Conservation (phyloP, 2,113 vertebrate genomes). For the Casuarius casuarius region DNA sequence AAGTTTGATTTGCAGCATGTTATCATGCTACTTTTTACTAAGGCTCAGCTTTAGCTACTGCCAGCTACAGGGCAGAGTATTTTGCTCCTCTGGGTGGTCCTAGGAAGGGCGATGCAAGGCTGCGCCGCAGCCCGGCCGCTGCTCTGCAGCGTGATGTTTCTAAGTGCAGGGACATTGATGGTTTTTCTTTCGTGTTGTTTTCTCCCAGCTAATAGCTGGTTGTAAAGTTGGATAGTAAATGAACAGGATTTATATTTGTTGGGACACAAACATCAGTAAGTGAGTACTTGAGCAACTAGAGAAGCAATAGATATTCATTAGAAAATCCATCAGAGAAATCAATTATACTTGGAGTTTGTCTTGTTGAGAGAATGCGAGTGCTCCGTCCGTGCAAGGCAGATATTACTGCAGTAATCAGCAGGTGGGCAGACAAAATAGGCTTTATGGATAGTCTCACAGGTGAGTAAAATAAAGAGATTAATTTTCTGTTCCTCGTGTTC, state of each 20-base stretch:
- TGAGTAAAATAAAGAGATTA: slow-evolving; percentile 36
- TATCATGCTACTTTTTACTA: not conserved
- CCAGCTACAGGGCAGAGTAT: not conserved
- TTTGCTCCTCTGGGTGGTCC: not conserved
- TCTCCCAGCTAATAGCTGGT: not conserved
- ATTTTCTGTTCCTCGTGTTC: not conserved
- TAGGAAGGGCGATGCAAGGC: not conserved
- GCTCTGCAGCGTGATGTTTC: not conserved
- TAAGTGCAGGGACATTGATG: not conserved
- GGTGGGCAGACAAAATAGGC: slow-evolving; percentile 25
- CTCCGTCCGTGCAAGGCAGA: not conserved
- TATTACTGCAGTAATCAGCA: slow-evolving; percentile 16
- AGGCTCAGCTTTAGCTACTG: not conserved
- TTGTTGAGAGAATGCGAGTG: slow-evolving; percentile 39
- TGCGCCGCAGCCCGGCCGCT: not conserved
- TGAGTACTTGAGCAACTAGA: slow-evolving; percentile 29
- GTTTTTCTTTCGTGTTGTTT: not conserved
- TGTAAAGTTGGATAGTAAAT: slow-evolving; percentile 19
- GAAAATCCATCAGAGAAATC: slow-evolving; percentile 69
- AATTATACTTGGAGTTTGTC: slow-evolving; percentile 54
- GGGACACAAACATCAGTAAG: slow-evolving; percentile 31
- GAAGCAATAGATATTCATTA: slow-evolving; percentile 56
- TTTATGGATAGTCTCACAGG: slow-evolving; percentile 11
- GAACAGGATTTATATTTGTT: slow-evolving; percentile 32
- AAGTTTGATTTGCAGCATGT: not conserved